Base-by-base conservation (phyloP, 2,888 invertebrate genomes). In the Trissolcus brochymenae region DNA sequence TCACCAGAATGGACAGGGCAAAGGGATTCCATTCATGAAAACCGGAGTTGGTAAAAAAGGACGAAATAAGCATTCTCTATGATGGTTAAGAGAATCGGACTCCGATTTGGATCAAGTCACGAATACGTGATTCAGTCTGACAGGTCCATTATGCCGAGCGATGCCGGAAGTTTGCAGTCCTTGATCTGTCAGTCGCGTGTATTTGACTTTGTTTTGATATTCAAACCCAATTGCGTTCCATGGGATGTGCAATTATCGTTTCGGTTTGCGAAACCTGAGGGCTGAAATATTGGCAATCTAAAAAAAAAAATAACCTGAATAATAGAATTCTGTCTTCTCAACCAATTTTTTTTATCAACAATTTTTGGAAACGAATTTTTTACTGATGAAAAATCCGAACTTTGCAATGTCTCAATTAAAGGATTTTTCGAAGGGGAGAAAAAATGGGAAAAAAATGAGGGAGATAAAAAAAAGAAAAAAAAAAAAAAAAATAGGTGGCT, bases 61-160 rank as follows among this genome's bases (percentile, higher is more conserved):
- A 74, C 61, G 68, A 74, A 76, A 67, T 74, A 55, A 57, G 70
- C 59, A 56, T 57, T 53, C 21, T 50, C 41, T 72, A 67, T 68
- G 72, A 72, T 75, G 66, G 72, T 46, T 56, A 71, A 74, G 62
- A 72, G 75, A 76, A 72, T 75, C 54, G 71, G 70, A 61, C 71
- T 64, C 78, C 77, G 77, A 76, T 79, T 76, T 74, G 72, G 72
- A 76, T 79, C 78, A 78, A 76, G 50, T 81, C 80, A 76, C 55
- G 77, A 73, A 71, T 61, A 76, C 60, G 79, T 83, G 80, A 84
- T 82, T 70, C 73, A 77, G 81, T 71, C 78, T 67, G 83, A 84
- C 83, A 78, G 74, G 66, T 78, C 78, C 71, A 74, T 78, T 78
- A 74, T 70, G 56, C 35, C 55, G 53, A 25, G 60, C 46, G 61